These are phyloP conservation scores for Chalcosyrphus nemorum DNA, from an alignment of 2,888 invertebrate species.

Conservation along the genomic window DNA sequence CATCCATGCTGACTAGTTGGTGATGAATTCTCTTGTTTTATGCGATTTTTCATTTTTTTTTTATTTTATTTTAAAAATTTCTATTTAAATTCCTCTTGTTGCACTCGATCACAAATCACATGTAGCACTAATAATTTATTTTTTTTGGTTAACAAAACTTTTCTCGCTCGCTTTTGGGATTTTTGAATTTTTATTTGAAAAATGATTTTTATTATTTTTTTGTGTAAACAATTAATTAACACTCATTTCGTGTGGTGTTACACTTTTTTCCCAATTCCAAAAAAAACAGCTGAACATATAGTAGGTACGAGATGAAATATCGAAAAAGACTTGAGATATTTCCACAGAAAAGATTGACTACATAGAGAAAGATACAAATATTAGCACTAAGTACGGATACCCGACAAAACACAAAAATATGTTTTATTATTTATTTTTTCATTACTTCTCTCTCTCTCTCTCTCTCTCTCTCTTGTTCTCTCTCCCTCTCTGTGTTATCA, in stretches of 20 bases:
- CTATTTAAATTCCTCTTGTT: constrained; percentile 22
- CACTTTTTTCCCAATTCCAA: constrained; percentile 48
- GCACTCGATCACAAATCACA: constrained; percentile 45
- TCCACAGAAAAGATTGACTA: background rate
- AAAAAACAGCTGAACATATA: constrained; percentile 21
- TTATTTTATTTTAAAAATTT: constrained; percentile 15
- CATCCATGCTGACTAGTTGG: constrained; percentile 76
- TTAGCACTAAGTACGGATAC: constrained; percentile 18
- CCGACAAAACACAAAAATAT: constrained; percentile 9
- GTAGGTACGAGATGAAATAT: constrained; percentile 7
- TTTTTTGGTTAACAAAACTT: background rate
- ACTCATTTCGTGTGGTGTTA: constrained; percentile 54
- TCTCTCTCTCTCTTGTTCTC: background rate
- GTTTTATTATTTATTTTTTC: constrained; percentile 22
- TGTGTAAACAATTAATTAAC: constrained; percentile 65
- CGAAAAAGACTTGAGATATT: constrained; percentile 13
- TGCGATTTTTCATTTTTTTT: constrained; percentile 75
- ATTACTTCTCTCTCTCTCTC: background rate
- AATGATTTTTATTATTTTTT: constrained; percentile 1
- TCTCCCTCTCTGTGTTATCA: constrained; percentile 23
- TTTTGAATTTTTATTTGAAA: too few species aligned
- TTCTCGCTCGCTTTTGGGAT: constrained; percentile 3
- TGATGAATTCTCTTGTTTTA: constrained; percentile 72
- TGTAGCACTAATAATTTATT: constrained; percentile 19
- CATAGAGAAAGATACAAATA: constrained; percentile 23